Base-by-base conservation (phyloP, 2,888 invertebrate species). In the Polyploca ridens region DNA sequence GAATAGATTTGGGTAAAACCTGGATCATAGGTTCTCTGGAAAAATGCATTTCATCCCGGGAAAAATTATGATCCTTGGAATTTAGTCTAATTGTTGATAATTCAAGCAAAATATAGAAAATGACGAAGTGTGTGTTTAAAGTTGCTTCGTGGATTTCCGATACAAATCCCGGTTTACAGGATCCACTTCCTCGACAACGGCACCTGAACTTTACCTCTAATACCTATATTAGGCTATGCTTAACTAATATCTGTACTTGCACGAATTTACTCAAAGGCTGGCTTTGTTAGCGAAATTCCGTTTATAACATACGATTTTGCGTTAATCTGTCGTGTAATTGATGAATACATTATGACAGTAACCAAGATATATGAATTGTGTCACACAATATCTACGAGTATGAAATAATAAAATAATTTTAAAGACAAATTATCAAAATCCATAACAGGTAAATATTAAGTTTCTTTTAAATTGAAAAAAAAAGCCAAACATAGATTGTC, bases 251-350 rank as follows among this genome's bases (percentile, higher is more conserved):
- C 41, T 62, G 65, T 72, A 66, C 68, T 78, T 72, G 70, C 65
- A 64, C 59, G 67, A 69, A 69, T 72, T 74, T 78, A 70, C 63
- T 67, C 69, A 67, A 66, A 74, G 68, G 54, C 77, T 62, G 27
- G 62, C 66, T 67, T 70, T 72, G 67, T 66, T 67, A 62, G 27
- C 7, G 13, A 27, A 19, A 41, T 5, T 6, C 54, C 19, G 19
- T 54, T 54, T 54, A 54, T 54, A 54, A 54, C 54, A 54, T 54
- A 54, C 54, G 19, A 54, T 49, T 49, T 16, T 49, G 6, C 49
- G 14, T 16, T 3, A 19, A 7, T 49, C 49, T 16, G 14, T 54
- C 19, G 7, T 54, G n/a, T n/a, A n/a, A 54, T 54, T 10, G 3
- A 19, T n/a, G 19, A 10, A 49, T 49, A 38, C 8, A 3, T 38